Evolutionary conservation across 2,888 invertebrate genomes (phyloP).

Genomic region (Ophion ellenae): DNA sequence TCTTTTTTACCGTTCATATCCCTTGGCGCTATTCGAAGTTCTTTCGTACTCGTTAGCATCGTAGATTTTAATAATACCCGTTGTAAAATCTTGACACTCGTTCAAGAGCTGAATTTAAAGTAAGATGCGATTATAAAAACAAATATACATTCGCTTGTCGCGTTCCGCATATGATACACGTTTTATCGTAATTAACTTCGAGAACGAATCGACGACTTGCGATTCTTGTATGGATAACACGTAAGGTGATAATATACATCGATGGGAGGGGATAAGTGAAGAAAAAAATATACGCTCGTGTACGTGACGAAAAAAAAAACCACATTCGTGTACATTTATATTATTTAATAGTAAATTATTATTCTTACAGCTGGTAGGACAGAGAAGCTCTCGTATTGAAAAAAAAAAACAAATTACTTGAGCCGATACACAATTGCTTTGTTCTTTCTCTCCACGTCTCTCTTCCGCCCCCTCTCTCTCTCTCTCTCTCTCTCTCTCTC

Average conservation of each 20-base stretch:
- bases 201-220: neutral
- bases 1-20: constrained; percentile 43
- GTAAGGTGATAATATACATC: neutral
- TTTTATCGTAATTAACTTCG: constrained; percentile 9
- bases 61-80: constrained; percentile 19
- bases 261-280: neutral
- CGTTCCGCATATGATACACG: neutral
- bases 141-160: neutral
- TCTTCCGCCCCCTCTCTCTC: neutral
- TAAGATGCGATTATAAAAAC: neutral
- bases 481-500: constrained; percentile 7
- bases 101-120: neutral
- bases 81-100: constrained; percentile 7
- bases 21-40: constrained; percentile 33
- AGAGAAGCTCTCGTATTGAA: constrained; percentile 69
- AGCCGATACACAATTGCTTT: constrained; percentile 7
- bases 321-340: constrained; percentile 74
- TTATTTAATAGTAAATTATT: constrained; percentile 73
- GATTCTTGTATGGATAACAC: neutral
- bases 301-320: constrained; percentile 64
- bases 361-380: constrained; percentile 75
- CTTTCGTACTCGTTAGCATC: constrained; percentile 39
- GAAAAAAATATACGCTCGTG: constrained; percentile 7
- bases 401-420: constrained; percentile 17
- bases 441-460: neutral